Evolutionary conservation across 2,797 vertebrate species (phyloP).

Genomic region (Coendou prehensilis): DNA sequence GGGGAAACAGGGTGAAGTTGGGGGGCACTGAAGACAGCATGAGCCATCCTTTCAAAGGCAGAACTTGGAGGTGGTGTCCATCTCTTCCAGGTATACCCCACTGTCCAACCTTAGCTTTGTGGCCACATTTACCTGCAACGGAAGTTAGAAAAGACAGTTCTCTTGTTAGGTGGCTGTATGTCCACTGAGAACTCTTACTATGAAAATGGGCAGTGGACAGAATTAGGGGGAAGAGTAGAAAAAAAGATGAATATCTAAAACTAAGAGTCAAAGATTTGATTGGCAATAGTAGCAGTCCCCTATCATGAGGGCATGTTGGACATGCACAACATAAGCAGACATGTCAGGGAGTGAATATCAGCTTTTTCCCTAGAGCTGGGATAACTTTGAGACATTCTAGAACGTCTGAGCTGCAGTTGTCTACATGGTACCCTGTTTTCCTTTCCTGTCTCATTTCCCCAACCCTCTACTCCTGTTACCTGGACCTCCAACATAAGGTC

Average conservation of each 20-base stretch:
- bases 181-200: slow-evolving; percentile 20
- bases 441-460: not conserved
- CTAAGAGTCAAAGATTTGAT: not conserved
- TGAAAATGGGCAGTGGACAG: not conserved
- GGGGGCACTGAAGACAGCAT: too few species aligned
- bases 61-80: not conserved
- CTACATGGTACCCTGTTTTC: not conserved
- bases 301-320: not conserved
- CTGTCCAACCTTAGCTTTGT: not conserved
- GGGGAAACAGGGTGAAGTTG: not conserved
- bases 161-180: not conserved
- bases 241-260: not conserved
- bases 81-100: not conserved
- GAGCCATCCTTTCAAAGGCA: not conserved
- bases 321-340: not conserved
- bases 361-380: not conserved
- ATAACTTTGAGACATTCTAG: not conserved
- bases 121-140: not conserved
- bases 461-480: not conserved
- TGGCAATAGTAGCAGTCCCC: not conserved
- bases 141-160: not conserved
- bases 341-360: not conserved
- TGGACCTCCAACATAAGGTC: slow-evolving; percentile 12
- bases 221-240: not conserved
- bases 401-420: not conserved